A percentile compares a stretch with the other conserved stretches of the same genome.
These are phyloP conservation scores for Echinarachnius parma DNA, from an alignment of 53 echinoderm and acorn worm genomes.

Conservation along the genomic window DNA sequence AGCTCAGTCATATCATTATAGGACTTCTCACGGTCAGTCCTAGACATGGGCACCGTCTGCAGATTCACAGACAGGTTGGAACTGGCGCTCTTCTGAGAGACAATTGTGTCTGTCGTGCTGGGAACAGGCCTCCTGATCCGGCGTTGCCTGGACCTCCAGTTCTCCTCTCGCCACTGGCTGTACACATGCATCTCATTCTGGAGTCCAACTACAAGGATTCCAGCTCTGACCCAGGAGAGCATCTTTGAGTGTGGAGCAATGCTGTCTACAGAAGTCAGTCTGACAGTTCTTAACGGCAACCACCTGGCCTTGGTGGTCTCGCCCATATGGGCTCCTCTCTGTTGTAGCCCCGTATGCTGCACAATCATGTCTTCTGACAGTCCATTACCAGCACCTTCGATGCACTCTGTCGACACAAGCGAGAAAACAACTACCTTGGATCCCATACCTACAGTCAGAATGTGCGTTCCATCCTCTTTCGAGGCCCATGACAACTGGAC, in stretches of 20 bases:
- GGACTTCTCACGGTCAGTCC: slow-evolving; percentile 89
- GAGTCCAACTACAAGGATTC: slow-evolving; percentile 87
- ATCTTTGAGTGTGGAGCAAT: slow-evolving; percentile 89
- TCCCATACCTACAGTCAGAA: slow-evolving; percentile 88
- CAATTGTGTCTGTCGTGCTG: slow-evolving; percentile 48
- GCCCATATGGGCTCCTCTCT: slow-evolving; percentile 50
- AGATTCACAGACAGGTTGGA: slow-evolving; percentile 75
- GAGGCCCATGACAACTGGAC: slow-evolving; percentile 94
- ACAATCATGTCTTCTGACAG: slow-evolving; percentile 53
- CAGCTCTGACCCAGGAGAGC: slow-evolving; percentile 97
- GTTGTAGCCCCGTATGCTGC: slow-evolving; percentile 48
- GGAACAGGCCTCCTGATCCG: slow-evolving; percentile 43
- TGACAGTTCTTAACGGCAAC: slow-evolving; percentile 72
- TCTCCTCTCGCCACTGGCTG: slow-evolving; percentile 77
- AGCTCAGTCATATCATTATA: slow-evolving; percentile 84
- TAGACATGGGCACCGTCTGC: slow-evolving; percentile 80
- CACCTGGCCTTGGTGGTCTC: slow-evolving; percentile 69
- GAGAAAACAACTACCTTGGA: slow-evolving; percentile 79
- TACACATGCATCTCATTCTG: slow-evolving; percentile 99
- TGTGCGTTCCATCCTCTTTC: slow-evolving; percentile 93
- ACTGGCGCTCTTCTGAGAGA: slow-evolving; percentile 62
- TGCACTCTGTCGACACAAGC: slow-evolving; percentile 56
- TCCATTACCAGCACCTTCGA: slow-evolving; percentile 19
- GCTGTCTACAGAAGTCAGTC: slow-evolving; percentile 78
- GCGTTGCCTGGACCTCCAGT: slow-evolving; percentile 47